A percentile compares a stretch with the other conserved stretches of the same genome.
Conservation (phyloP, 1,140 invertebrate genomes). For the Hirudo medicinalis region DNA sequence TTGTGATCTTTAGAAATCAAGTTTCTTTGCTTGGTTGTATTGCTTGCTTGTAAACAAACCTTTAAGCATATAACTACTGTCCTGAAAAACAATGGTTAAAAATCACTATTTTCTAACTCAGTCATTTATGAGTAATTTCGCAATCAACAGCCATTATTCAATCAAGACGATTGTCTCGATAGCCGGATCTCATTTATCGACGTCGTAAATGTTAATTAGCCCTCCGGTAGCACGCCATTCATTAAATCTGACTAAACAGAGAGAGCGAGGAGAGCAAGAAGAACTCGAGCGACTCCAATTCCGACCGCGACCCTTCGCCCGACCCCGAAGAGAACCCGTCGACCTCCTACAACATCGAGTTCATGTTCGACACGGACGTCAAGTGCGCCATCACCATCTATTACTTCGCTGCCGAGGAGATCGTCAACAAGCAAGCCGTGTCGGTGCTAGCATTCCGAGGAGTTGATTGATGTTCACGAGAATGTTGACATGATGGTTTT, state of each 20-base stretch:
- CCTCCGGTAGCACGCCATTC: too few species aligned
- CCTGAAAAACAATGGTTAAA: background rate
- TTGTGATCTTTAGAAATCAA: background rate
- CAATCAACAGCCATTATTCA: too few species aligned
- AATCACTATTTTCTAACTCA: background rate
- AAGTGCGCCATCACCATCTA: slow-evolving; percentile 82
- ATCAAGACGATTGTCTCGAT: too few species aligned
- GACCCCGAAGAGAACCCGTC: too few species aligned
- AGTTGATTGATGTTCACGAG: background rate
- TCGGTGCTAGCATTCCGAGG: slow-evolving; percentile 45
- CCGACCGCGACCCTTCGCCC: too few species aligned
- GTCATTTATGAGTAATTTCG: background rate
- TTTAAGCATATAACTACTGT: too few species aligned
- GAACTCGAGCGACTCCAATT: too few species aligned
- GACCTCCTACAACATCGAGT: slow-evolving; percentile 75
- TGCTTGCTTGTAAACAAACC: background rate
- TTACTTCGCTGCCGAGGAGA: slow-evolving; percentile 87
- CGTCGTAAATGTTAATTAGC: too few species aligned
- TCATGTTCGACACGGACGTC: slow-evolving; percentile 89
- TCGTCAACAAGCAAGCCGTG: slow-evolving; percentile 48
- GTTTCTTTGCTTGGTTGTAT: background rate
- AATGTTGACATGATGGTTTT: background rate
- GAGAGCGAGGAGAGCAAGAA: too few species aligned
- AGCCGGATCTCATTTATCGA: too few species aligned
- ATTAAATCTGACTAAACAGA: too few species aligned